Conservation (phyloP, 2,797 vertebrate genomes). For the Leucoraja ocellata region DNA sequence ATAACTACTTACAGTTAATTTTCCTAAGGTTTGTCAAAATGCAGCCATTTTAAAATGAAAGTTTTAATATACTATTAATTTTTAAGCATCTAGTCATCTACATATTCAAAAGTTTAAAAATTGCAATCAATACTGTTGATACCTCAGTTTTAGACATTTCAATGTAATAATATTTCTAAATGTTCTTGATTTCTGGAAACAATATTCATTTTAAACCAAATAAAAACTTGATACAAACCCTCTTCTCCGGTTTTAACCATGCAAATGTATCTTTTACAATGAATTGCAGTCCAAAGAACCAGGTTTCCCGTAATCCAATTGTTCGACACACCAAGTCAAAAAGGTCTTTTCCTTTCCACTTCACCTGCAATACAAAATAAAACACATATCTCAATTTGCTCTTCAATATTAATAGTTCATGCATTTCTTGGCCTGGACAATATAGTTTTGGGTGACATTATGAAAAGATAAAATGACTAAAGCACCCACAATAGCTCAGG, state of each 20-base stretch:
- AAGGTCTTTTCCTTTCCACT: slow-evolving; percentile 89
- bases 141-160: not conserved
- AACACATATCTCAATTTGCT: not conserved
- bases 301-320: slow-evolving; percentile 82
- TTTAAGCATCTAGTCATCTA: too few species aligned
- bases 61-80: not conserved
- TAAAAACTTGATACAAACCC: slow-evolving; percentile 56
- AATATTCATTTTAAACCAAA: not conserved
- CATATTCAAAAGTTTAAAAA: too few species aligned
- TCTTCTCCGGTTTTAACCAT: slow-evolving; percentile 85
- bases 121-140: too few species aligned
- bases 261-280: slow-evolving; percentile 77
- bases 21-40: not conserved
- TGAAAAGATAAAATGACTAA: not conserved
- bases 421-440: not conserved
- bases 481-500: not conserved
- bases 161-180: not conserved
- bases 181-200: not conserved
- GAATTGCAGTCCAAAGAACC: slow-evolving; percentile 88
- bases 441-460: not conserved
- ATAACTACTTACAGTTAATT: not conserved
- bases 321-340: slow-evolving; percentile 85
- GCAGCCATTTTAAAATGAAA: not conserved
- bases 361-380: slow-evolving; percentile 60
- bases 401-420: not conserved